A percentile compares a stretch with the other conserved stretches of the same genome.
These are phyloP conservation scores for Oplegnathus fasciatus DNA, from an alignment of 2,113 vertebrate genomes.

Conservation along the genomic window DNA sequence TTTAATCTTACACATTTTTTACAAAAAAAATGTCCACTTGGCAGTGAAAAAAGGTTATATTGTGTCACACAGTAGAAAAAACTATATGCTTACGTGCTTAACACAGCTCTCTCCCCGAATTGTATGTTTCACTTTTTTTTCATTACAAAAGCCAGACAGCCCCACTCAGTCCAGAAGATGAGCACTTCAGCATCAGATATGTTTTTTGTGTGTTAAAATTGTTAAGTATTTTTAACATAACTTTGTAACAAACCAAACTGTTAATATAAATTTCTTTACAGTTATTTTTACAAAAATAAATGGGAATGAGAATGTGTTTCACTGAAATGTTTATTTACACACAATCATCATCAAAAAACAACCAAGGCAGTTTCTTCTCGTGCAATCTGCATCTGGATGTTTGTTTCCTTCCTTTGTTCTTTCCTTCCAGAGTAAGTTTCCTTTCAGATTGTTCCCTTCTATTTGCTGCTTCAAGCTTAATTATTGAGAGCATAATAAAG, in stretches of 20 bases:
- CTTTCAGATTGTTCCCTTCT: background rate
- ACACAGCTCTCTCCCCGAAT: no score
- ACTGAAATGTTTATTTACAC: background rate
- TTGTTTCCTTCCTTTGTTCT: background rate
- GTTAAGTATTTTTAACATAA: background rate
- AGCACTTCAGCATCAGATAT: background rate
- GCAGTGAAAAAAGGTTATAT: no score
- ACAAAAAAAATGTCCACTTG: no score
- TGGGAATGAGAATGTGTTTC: no score
- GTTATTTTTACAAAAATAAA: conserved; percentile 29
- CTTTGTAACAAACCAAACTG: conserved; percentile 3
- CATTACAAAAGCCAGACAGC: conserved; percentile 63
- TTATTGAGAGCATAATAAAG: background rate
- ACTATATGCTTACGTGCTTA: no score
- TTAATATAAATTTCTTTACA: background rate
- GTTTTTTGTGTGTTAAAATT: no score
- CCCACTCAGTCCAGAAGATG: conserved; percentile 53
- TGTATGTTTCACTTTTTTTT: background rate
- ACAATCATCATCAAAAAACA: background rate
- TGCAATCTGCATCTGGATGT: background rate
- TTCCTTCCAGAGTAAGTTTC: background rate
- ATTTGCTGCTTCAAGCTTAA: background rate
- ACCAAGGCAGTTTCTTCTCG: fast-evolving
- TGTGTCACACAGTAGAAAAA: no score
- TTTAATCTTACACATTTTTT: no score